A percentile compares a stretch with the other conserved stretches of the same genome.
Conservation (phyloP, 2,888 invertebrate genomes). For the Chloromyia formosa region DNA sequence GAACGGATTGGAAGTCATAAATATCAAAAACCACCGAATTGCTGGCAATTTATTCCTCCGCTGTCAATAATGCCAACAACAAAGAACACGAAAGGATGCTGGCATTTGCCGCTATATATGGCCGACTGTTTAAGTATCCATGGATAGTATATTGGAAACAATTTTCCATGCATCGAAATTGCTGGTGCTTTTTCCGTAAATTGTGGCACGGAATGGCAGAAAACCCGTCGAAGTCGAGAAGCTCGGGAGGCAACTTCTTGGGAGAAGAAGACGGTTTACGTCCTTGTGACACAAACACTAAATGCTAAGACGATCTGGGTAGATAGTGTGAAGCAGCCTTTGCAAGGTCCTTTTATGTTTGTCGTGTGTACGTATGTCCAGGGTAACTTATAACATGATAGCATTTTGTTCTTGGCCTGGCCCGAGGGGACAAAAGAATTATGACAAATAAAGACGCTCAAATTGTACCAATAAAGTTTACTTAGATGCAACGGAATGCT, state of each 20-base stretch:
- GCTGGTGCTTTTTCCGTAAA: neutral
- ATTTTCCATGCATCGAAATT: neutral
- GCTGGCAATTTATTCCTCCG: conserved; percentile 18
- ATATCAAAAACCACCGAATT: conserved; percentile 25
- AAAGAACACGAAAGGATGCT: neutral
- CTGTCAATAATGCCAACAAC: conserved; percentile 15
- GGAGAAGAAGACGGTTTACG: neutral
- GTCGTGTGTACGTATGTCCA: neutral
- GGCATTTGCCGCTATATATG: neutral
- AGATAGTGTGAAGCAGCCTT: neutral
- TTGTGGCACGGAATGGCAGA: neutral
- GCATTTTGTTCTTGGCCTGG: neutral
- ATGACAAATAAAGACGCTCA: conserved; percentile 3
- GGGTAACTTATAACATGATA: neutral
- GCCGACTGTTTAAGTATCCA: conserved; percentile 2
- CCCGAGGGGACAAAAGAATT: neutral
- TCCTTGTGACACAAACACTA: too few relatives aligned
- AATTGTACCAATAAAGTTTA: conserved; percentile 7
- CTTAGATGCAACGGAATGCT: conserved; percentile 5
- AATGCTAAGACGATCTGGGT: neutral
- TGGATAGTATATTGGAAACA: neutral
- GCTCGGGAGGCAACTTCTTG: neutral
- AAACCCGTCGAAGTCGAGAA: neutral
- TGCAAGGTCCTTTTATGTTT: neutral
- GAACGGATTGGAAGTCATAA: conserved; percentile 26